A percentile compares a stretch with the other conserved stretches of the same genome.
Evolutionary conservation across 2,113 vertebrate species (phyloP).

Genomic region (Lepidothrix coronata): DNA sequence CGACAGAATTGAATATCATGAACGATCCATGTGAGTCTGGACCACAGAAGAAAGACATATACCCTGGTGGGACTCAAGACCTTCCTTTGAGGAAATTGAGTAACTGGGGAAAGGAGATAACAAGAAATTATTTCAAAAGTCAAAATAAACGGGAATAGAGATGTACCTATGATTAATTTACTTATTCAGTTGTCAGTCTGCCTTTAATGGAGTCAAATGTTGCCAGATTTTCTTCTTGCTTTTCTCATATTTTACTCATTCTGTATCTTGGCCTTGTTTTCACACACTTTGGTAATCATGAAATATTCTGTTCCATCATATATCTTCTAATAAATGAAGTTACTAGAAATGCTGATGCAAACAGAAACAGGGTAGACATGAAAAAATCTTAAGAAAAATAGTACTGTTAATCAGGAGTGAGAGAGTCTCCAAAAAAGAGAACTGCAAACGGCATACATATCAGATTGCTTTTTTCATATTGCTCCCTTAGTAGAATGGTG

Average conservation of each 20-base stretch:
- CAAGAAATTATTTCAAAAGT: not conserved
- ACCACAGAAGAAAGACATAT: not conserved
- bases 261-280: not conserved
- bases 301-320: not conserved
- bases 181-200: not conserved
- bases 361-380: not conserved
- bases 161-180: not conserved
- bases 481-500: not conserved
- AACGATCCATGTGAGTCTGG: not conserved
- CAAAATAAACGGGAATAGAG: not conserved
- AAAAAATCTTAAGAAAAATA: not conserved
- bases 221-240: not conserved
- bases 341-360: not conserved
- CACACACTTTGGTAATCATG: not conserved
- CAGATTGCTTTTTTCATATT: not conserved
- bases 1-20: not conserved
- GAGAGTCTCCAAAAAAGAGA: not conserved
- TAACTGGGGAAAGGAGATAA: fast-evolving
- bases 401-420: not conserved
- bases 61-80: not conserved
- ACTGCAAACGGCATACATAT: not conserved
- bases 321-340: not conserved
- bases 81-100: not conserved
- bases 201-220: not conserved
- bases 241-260: not conserved